phyloP scores from a whole-genome alignment of 2,888 invertebrate genomes.

The Chymomyza caudatula region DNA sequence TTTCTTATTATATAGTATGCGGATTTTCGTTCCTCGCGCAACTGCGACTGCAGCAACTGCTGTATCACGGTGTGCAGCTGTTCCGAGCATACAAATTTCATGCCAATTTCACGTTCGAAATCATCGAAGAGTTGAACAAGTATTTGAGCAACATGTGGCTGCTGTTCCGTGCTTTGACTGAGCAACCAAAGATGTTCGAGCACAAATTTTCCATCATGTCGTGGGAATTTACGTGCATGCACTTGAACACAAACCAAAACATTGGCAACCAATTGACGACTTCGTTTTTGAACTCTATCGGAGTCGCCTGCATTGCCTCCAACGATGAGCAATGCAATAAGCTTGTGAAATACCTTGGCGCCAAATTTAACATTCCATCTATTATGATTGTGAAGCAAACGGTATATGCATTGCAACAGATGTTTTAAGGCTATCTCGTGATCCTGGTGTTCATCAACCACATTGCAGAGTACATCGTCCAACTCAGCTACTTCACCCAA shows the following conservation, averaged over 20 bases:
- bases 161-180: constrained; percentile 28
- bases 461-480: constrained; percentile 52
- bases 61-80: constrained; percentile 48
- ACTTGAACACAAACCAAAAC: constrained; percentile 61
- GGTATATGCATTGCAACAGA: constrained; percentile 53
- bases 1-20: constrained; percentile 64
- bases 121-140: constrained; percentile 65
- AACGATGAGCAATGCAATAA: constrained; percentile 51
- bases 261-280: constrained; percentile 49
- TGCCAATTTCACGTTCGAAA: constrained; percentile 41
- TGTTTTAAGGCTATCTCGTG: constrained; percentile 48
- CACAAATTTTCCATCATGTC: constrained; percentile 42
- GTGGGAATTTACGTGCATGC: constrained; percentile 52
- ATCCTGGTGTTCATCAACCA: constrained; percentile 48
- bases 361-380: constrained; percentile 56
- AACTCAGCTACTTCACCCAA: constrained; percentile 60
- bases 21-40: constrained; percentile 61
- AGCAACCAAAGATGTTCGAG: constrained; percentile 54
- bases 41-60: constrained; percentile 48
- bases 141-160: constrained; percentile 49
- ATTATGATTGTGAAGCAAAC: constrained; percentile 44
- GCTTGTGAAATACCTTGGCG: constrained; percentile 57
- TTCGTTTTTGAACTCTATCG: neutral
- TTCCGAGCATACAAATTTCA: constrained; percentile 27
- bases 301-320: constrained; percentile 10